These are phyloP conservation scores for Channa maculata DNA, from an alignment of 2,113 vertebrate species.

Conservation along the genomic window DNA sequence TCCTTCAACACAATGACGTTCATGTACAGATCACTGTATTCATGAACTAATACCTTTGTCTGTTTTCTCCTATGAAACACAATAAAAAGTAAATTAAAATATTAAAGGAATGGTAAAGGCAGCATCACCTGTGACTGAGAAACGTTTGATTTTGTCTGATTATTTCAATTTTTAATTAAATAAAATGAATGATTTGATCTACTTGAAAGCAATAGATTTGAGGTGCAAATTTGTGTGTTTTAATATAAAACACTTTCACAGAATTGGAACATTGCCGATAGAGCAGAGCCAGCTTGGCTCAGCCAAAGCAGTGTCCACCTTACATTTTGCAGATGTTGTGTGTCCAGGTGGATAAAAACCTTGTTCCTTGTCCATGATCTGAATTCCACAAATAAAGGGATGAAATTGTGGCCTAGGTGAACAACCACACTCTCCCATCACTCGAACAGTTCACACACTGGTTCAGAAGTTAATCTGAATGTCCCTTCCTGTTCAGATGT, in stretches of 20 bases:
- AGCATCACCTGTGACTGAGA: slow-evolving; percentile 3
- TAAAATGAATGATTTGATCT: background rate
- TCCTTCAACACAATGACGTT: too few species aligned
- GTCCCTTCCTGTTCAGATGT: background rate
- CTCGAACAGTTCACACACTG: slow-evolving; percentile 1
- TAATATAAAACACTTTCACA: slow-evolving; percentile 16
- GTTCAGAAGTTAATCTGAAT: slow-evolving; percentile 6
- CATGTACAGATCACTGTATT: background rate
- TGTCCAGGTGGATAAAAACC: background rate
- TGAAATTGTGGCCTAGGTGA: slow-evolving; percentile 15
- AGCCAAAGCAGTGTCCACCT: background rate
- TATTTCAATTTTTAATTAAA: background rate
- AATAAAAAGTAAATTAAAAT: background rate
- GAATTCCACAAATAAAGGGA: slow-evolving; percentile 20
- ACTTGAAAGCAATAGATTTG: background rate
- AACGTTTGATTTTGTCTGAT: background rate
- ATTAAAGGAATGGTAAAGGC: slow-evolving; percentile 9
- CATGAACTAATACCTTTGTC: background rate
- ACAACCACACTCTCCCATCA: slow-evolving; percentile 4
- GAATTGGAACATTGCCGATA: background rate
- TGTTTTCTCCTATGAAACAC: background rate
- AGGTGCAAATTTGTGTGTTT: slow-evolving; percentile 16
- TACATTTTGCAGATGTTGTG: background rate
- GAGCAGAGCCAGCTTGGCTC: slow-evolving; percentile 1
- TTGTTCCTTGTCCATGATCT: slow-evolving; percentile 8